Evolutionary conservation across 2,113 vertebrate species (phyloP).

Genomic region (Actenoides lindsayi): DNA sequence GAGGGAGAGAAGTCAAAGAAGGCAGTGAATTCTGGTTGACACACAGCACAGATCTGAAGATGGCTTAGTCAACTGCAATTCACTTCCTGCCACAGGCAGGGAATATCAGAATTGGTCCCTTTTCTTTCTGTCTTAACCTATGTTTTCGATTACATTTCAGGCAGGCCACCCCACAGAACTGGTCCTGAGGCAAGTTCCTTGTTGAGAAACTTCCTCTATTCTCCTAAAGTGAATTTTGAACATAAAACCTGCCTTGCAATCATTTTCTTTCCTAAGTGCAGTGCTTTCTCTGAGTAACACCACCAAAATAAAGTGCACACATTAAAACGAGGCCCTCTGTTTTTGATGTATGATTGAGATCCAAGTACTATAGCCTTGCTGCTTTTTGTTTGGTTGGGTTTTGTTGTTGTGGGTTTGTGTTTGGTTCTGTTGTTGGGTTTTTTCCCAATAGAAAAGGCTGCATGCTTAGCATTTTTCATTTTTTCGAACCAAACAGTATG

Average conservation of each 20-base stretch:
- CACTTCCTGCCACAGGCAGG: neutral
- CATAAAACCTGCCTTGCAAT: neutral
- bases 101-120: neutral
- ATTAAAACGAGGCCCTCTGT: neutral
- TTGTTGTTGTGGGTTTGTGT: too few species aligned
- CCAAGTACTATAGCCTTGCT: neutral
- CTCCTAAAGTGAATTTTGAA: neutral
- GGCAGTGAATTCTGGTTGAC: neutral
- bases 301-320: neutral
- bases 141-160: neutral
- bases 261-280: neutral
- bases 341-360: neutral
- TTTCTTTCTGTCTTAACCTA: neutral
- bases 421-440: too few species aligned
- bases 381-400: neutral
- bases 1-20: neutral
- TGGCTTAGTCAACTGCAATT: neutral
- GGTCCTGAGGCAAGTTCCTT: neutral
- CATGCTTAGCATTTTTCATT: neutral
- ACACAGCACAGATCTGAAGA: neutral
- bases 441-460: neutral
- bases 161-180: neutral
- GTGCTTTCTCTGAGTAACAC: neutral
- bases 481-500: neutral
- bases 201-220: neutral